phyloP scores from a whole-genome alignment of 2,797 vertebrate species.

The Myotis findleyi region DNA sequence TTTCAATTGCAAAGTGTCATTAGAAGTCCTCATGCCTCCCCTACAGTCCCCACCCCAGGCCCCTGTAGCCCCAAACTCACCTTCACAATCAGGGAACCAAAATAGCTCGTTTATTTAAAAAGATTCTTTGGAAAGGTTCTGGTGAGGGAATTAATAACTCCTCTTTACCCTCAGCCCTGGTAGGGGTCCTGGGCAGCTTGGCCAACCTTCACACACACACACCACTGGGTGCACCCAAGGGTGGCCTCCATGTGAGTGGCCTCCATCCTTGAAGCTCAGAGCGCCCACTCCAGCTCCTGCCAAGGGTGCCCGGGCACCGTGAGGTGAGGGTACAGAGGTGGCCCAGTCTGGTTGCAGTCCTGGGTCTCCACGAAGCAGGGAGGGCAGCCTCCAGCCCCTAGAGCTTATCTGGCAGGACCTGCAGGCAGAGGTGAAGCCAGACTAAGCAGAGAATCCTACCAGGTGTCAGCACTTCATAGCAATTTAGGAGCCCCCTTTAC shows the following conservation, averaged over 20 bases:
- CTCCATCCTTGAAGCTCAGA: background rate
- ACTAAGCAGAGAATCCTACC: background rate
- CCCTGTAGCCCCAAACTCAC: background rate
- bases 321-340: background rate
- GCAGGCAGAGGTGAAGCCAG: constrained; percentile 25
- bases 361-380: background rate
- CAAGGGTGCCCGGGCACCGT: background rate
- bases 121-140: constrained; percentile 5
- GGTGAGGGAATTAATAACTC: background rate
- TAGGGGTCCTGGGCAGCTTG: background rate
- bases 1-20: background rate
- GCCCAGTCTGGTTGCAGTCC: background rate
- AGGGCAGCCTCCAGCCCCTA: constrained; percentile 12
- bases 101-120: constrained; percentile 76
- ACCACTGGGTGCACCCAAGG: background rate
- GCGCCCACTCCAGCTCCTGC: background rate
- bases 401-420: constrained; percentile 81
- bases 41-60: background rate
- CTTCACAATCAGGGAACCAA: constrained; percentile 25
- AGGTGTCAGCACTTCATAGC: background rate
- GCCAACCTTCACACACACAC: background rate
- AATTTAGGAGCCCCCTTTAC: background rate
- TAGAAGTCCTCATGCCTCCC: background rate
- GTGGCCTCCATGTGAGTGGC: too few relatives aligned
- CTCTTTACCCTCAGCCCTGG: background rate